Conservation (phyloP, 2,888 invertebrate genomes). For the Pogonocherus hispidulus region DNA sequence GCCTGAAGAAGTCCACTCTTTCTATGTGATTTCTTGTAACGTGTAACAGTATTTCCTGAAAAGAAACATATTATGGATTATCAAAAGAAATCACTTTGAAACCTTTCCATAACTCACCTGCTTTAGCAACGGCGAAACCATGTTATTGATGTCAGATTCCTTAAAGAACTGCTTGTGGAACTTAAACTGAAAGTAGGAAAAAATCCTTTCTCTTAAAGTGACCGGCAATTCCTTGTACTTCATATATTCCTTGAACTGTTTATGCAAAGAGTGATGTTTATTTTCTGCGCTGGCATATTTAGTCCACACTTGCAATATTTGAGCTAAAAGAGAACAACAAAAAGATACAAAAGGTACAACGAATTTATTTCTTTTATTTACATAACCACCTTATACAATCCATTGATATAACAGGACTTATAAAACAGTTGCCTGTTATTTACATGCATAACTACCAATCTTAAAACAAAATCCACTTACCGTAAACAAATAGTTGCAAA, state of each 20-base stretch:
- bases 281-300: constrained; percentile 54
- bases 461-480: background rate
- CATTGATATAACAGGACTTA: too few species aligned
- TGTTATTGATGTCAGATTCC: constrained; percentile 64
- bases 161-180: constrained; percentile 66
- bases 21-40: constrained; percentile 62
- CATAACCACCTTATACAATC: too few species aligned
- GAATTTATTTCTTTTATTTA: background rate
- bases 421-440: too few species aligned
- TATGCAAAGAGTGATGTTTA: constrained; percentile 57
- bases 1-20: constrained; percentile 64
- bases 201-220: constrained; percentile 62
- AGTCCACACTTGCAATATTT: constrained; percentile 55
- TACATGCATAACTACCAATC: too few species aligned
- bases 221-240: constrained; percentile 67
- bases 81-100: too few species aligned
- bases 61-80: too few species aligned
- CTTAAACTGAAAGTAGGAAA: constrained; percentile 65
- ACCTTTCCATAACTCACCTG: too few species aligned
- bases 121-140: constrained; percentile 48
- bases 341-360: constrained; percentile 19
- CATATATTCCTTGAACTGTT: constrained; percentile 68
- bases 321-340: constrained; percentile 47
- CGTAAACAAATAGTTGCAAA: constrained; percentile 14
- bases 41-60: constrained; percentile 64